Evolutionary conservation across 2,797 vertebrate genomes (phyloP), one percentile per base, ranked within the genome.

Genomic region (Trachurus trachurus): DNA sequence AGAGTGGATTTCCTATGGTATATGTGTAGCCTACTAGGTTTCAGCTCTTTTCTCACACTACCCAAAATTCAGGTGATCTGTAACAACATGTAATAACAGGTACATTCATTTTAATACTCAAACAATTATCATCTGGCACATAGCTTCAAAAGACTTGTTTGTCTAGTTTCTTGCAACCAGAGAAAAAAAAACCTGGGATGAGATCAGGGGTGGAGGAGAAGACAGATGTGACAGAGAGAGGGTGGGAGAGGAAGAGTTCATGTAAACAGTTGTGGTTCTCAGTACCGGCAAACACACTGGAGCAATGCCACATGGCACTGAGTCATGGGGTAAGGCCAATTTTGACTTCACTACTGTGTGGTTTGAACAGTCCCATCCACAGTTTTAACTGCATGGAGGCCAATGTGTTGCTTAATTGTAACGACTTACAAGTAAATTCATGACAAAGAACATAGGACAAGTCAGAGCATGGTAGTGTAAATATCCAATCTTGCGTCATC

Each of bases 301-400:
- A 86, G 42, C 39, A 50, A 40, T 44, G 81, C 60, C 79, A 86
- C 45, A 80, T 84, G 76, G 81, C 64, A 50, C 31, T 12, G 39
- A 65, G 59, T 76, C 64, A 66, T 37, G 13, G 50, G 37, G 5
- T 21, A 60, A 0, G 2, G 26, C 9, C 45, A 15, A 34, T 39
- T 66, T 54, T 40, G 12, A 67, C 34, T 58, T n/a, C 17, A 37
- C 34, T n/a, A 19, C 29, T 66, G 16, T 57, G 26, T 39, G 64
- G 42, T 54, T 74, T 73, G 10, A 63, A 37, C 31, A 47, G 31
- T 19, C 49, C 29, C 15, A 12, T 26, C 29, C 22, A 9, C 34
- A 37, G 34, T 37, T n/a, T 66, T 17, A 45, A 40, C 40, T 31
- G 26, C 26, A 26, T 26, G n/a, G 9, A 60, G 56, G 44, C 26